Base-by-base conservation (phyloP, 2,113 vertebrate genomes). In the Chaetodon trifascialis region DNA sequence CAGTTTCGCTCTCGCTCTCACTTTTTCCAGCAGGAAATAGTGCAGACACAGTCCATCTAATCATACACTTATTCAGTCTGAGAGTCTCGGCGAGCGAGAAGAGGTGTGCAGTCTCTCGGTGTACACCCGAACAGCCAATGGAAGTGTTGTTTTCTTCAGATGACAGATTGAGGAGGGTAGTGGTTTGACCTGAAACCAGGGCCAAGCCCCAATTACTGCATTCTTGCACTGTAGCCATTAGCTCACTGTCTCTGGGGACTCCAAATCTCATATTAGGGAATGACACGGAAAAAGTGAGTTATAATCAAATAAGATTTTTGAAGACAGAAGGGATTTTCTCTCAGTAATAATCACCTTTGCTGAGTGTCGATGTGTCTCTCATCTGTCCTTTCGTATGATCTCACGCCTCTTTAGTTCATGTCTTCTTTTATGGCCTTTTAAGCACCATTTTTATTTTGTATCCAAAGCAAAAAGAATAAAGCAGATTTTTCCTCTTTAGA, bases 211-310 rank as follows among this genome's bases (percentile, higher is more conserved):
- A 77, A 91, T 94, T 93, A 93, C 79, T 54, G 4, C 75, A 85
- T 88, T 93, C 88, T 77, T 95, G 94, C 95, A 91, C 91, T 89
- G 80, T 85, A 91, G 82, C 89, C 88, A 91, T 95, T 93, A 96
- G 93, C 72, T 96, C 95, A 95, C 83, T 79, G 90, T 95, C 95
- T 94, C 94, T 64, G 79, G 91, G 92, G 95, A 94, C 73, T 78
- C 44, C 25, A 62, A 82, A 64, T 87, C 92, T 90, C 87, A 89
- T 93, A 79, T 90, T 88, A 86, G 85, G 91, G 89, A 93, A 90
- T 83, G 86, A 87, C 70, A 79, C 77, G 92, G 94, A 94, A 95
- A 95, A 94, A 86, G 73, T 92, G 89, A 94, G 92, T 85, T 93
- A 51, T 76, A 72, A 94, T 93, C 82, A 69, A 90, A 86, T 89